Evolutionary conservation across 2,113 vertebrate species (phyloP), one percentile per base, ranked within the genome.

Genomic region (Myocastor coypus): DNA sequence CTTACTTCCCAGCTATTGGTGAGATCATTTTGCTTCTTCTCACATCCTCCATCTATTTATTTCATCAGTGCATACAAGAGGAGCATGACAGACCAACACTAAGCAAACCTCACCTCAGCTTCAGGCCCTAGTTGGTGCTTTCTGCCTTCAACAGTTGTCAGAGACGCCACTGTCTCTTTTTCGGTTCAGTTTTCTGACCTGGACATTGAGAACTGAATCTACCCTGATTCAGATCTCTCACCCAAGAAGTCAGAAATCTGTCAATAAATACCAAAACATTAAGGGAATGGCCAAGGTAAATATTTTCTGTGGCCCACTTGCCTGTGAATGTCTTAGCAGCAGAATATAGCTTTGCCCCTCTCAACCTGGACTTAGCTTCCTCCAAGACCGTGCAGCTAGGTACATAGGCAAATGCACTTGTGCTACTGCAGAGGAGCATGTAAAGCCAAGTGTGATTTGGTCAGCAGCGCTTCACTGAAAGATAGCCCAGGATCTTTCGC

Each of bases 301-400:
- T 95, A 63, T 77, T 84, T 82, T 87, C 69, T 46, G 40, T 32
- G 71, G 52, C 84, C 64, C 87, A 78, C 24, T 3, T 66, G 84
- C 87, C 64, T 68, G 32, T 78, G 91, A 93, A 96, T 96, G 95
- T 95, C 92, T 96, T 96, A 92, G 68, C 3, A 37, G 80, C 84
- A 96, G 96, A 96, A 96, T 95, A 96, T 93, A 96, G 89, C 52
- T 57, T 6, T 50, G 93, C 59, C 91, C 73, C 10, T 89, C 24
- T 91, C 50, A 1, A 2, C 59, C 63, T 82, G 64, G 55, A 86
- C 91, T 91, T 83, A 87, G 92, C 34, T 88, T 96, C 93, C 91
- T 96, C 89, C 50, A 94, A 30, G 30, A 37, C 61, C 69, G 94
- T 94, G 75, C 95, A 97, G 87, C 95, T 96, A 93, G 89, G 59